A percentile compares a stretch with the other conserved stretches of the same genome.
phyloP scores from a whole-genome alignment of 2,888 invertebrate species.

The Nephrotoma appendiculata region DNA sequence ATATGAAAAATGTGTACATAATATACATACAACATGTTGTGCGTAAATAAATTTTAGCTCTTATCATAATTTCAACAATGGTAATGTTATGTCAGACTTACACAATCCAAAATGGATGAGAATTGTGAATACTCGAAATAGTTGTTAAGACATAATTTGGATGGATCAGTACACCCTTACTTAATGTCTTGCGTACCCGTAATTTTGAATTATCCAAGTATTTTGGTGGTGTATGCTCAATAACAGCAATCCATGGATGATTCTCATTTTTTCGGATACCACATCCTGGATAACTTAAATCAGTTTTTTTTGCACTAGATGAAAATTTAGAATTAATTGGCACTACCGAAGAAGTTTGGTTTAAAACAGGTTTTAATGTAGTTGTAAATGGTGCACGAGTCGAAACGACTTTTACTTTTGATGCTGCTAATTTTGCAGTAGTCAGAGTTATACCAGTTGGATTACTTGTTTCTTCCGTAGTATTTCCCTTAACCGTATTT shows the following conservation, averaged over 20 bases:
- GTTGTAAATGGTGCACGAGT: neutral
- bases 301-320: neutral
- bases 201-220: neutral
- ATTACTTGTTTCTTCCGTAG: neutral
- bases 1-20: no score
- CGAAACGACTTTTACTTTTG: neutral
- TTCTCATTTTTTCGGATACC: conserved; percentile 10
- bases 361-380: neutral
- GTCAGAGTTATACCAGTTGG: neutral
- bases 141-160: conserved; percentile 14
- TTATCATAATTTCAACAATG: neutral
- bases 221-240: conserved; percentile 14
- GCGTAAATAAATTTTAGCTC: neutral
- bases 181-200: conserved; percentile 11
- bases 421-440: neutral
- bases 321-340: neutral
- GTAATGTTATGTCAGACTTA: conserved; percentile 7
- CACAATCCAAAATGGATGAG: conserved; percentile 14
- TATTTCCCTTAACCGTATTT: neutral
- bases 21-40: neutral
- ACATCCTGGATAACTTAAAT: conserved; percentile 3
- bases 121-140: conserved; percentile 16
- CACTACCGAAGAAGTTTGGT: no score
- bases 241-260: conserved; percentile 14
- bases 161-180: conserved; percentile 15